A percentile compares a stretch with the other conserved stretches of the same genome.
These are phyloP conservation scores for Phengaris alcon DNA, from an alignment of 2,888 invertebrate genomes.

Conservation along the genomic window DNA sequence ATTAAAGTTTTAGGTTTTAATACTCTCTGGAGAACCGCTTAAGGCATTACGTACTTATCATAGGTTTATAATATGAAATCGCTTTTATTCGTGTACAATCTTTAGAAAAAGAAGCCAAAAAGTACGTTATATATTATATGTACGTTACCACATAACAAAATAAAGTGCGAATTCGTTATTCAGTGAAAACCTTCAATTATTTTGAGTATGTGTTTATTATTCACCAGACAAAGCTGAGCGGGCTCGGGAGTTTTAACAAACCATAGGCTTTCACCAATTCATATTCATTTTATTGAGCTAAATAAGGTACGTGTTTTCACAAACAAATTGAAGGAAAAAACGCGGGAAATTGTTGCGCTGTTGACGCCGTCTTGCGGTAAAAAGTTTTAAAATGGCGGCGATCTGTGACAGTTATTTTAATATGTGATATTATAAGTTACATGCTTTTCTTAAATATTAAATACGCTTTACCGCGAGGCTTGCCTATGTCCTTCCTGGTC, in stretches of 20 bases:
- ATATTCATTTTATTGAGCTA: conserved; percentile 19
- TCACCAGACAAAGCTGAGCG: conserved; percentile 20
- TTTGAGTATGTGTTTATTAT: conserved; percentile 16
- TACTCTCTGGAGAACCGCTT: no score
- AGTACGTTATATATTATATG: no score
- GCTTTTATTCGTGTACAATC: background rate
- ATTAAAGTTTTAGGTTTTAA: no score
- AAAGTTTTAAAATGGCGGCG: conserved; percentile 8
- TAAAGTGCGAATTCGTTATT: conserved; percentile 14
- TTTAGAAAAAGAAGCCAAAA: background rate
- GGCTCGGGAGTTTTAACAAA: conserved; percentile 12
- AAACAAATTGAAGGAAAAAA: conserved; percentile 17
- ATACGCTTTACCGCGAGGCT: no score
- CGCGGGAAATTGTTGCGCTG: conserved; percentile 14
- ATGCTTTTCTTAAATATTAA: no score
- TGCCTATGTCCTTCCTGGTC: no score
- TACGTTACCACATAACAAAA: conserved; percentile 4
- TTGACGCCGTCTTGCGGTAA: background rate
- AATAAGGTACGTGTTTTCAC: conserved; percentile 23
- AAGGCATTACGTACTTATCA: no score
- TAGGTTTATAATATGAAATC: background rate
- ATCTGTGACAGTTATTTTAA: no score
- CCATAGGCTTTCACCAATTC: conserved; percentile 9
- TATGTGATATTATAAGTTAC: no score
- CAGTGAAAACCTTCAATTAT: conserved; percentile 17